A percentile compares a stretch with the other conserved stretches of the same genome.
These are phyloP conservation scores for Takifugu bimaculatus DNA, from an alignment of 2,113 vertebrate genomes.

Conservation along the genomic window DNA sequence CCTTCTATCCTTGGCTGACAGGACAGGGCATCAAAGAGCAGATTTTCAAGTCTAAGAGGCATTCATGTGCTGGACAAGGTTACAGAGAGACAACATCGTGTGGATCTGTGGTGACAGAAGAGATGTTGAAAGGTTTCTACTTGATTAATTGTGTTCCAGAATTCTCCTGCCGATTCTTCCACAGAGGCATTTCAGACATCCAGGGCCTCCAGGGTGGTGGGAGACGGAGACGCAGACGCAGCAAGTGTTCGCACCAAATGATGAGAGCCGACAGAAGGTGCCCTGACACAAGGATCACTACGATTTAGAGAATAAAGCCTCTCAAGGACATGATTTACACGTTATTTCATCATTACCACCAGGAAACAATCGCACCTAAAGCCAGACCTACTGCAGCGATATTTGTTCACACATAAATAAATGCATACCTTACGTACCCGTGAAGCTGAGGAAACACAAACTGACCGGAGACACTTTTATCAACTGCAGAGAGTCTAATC, in stretches of 20 bases:
- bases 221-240: constrained; percentile 42
- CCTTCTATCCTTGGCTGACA: constrained; percentile 24
- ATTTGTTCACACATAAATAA: constrained; percentile 20
- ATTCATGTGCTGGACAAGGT: constrained; percentile 59
- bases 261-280: constrained; percentile 44
- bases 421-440: background rate
- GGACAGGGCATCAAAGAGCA: constrained; percentile 61
- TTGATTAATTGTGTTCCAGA: constrained; percentile 58
- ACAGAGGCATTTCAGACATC: constrained; percentile 56
- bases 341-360: no score
- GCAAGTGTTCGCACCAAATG: constrained; percentile 49
- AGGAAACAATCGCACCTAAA: no score
- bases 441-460: no score
- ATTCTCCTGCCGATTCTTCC: constrained; percentile 51
- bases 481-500: constrained; percentile 21
- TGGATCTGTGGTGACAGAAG: constrained; percentile 50
- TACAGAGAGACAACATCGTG: constrained; percentile 60
- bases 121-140: constrained; percentile 59
- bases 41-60: constrained; percentile 69
- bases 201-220: constrained; percentile 42
- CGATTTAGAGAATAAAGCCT: no score
- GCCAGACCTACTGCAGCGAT: background rate
- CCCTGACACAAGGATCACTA: constrained; percentile 35
- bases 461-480: no score
- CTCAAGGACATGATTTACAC: no score